Evolutionary conservation across 2,113 vertebrate genomes (phyloP).

Genomic region (Todiramphus chloris): DNA sequence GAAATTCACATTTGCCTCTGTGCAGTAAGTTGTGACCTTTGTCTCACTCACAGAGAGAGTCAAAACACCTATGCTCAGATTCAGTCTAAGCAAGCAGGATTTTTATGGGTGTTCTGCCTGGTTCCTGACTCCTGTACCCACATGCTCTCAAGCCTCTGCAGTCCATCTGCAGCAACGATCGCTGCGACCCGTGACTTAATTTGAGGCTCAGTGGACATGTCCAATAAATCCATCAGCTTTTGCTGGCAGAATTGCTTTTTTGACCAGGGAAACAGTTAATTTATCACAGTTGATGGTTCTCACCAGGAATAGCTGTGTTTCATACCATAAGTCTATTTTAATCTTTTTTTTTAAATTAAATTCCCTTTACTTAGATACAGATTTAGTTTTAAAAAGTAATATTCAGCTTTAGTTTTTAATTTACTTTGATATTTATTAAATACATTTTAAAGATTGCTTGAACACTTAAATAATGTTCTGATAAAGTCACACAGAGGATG

Average conservation of each 20-base stretch:
- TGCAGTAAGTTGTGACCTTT: too few relatives aligned
- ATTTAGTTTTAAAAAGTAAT: not conserved
- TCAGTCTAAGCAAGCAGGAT: not conserved
- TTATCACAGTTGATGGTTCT: not conserved
- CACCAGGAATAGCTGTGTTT: not conserved
- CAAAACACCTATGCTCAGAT: not conserved
- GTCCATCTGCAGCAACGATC: not conserved
- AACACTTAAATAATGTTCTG: not conserved
- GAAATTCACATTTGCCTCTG: not conserved
- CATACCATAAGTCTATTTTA: not conserved
- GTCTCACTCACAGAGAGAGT: accelerated
- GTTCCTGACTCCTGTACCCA: not conserved
- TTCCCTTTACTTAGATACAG: not conserved
- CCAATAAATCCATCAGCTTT: not conserved
- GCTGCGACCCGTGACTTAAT: not conserved
- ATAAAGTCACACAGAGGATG: not conserved
- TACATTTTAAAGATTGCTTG: not conserved
- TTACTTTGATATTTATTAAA: not conserved
- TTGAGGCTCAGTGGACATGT: not conserved
- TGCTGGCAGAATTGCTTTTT: not conserved
- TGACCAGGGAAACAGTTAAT: not conserved
- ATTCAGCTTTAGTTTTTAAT: not conserved
- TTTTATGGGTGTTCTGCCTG: not conserved
- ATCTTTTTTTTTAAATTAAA: not conserved
- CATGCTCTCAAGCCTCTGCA: too few relatives aligned